These are phyloP conservation scores for Graptemys geographica DNA, from an alignment of 2,797 vertebrate species.

Conservation along the genomic window DNA sequence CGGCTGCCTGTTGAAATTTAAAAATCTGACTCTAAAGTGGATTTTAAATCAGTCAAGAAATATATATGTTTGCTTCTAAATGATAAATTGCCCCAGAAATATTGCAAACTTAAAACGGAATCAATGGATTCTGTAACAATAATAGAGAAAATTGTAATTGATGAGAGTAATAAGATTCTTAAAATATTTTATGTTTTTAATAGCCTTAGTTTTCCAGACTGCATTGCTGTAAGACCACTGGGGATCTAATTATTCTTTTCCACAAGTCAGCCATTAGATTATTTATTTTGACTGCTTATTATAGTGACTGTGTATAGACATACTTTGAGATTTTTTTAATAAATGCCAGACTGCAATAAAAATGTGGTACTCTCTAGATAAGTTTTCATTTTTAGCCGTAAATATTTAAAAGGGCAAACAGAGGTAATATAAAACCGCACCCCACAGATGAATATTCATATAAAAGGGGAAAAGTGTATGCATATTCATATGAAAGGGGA, in stretches of 20 bases:
- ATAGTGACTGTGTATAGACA: background rate
- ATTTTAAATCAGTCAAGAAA: slow-evolving; percentile 22
- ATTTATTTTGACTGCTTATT: background rate
- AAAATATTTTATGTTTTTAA: background rate
- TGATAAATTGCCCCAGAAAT: background rate
- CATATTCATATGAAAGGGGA: background rate
- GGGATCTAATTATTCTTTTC: background rate
- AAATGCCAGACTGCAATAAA: background rate
- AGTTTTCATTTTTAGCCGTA: background rate
- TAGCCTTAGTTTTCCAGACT: background rate
- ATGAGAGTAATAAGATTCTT: background rate
- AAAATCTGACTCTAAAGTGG: background rate
- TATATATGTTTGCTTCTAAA: background rate
- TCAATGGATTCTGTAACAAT: background rate
- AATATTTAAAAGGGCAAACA: slow-evolving; percentile 9
- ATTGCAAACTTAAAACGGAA: background rate
- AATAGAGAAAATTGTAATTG: background rate
- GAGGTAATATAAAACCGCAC: background rate
- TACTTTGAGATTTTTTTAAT: background rate
- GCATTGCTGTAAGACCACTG: background rate
- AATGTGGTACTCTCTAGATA: background rate
- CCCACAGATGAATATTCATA: background rate
- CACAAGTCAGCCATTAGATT: background rate
- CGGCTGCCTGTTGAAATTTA: background rate
- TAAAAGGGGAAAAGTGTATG: background rate